Evolutionary conservation across 2,888 invertebrate genomes (phyloP).

Genomic region (Calameuta pallipes): DNA sequence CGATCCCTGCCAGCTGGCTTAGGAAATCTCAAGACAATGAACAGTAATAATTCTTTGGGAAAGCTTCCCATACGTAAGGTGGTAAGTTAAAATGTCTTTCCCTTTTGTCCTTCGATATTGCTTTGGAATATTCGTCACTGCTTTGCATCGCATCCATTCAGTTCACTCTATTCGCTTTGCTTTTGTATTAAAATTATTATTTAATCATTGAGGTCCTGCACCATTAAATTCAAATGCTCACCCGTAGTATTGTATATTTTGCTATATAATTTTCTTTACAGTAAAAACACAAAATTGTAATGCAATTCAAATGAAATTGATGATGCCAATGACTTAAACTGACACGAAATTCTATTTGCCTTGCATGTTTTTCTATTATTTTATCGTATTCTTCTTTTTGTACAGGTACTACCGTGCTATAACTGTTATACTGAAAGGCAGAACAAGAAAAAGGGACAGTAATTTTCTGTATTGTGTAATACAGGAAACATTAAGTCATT

Average conservation of each 20-base stretch:
- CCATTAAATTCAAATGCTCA: not conserved
- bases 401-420: slow-evolving; percentile 26
- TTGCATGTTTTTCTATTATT: not conserved
- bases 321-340: not conserved
- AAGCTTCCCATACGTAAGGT: slow-evolving; percentile 45
- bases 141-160: not conserved
- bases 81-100: slow-evolving; percentile 34
- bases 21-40: slow-evolving; percentile 34
- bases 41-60: slow-evolving; percentile 34
- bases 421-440: slow-evolving; percentile 24
- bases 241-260: not conserved
- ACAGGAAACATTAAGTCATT: not conserved
- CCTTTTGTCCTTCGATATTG: not conserved
- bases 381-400: slow-evolving; percentile 7
- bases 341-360: not conserved
- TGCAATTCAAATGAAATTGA: not conserved
- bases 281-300: not conserved
- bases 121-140: not conserved
- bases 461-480: not conserved
- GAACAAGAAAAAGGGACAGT: slow-evolving; percentile 23
- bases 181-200: not conserved
- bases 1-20: slow-evolving; percentile 51
- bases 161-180: not conserved
- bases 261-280: not conserved
- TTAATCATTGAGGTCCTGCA: not conserved